These are phyloP conservation scores for Mesembrinibis cayennensis DNA, from an alignment of 2,113 vertebrate genomes.

Conservation along the genomic window DNA sequence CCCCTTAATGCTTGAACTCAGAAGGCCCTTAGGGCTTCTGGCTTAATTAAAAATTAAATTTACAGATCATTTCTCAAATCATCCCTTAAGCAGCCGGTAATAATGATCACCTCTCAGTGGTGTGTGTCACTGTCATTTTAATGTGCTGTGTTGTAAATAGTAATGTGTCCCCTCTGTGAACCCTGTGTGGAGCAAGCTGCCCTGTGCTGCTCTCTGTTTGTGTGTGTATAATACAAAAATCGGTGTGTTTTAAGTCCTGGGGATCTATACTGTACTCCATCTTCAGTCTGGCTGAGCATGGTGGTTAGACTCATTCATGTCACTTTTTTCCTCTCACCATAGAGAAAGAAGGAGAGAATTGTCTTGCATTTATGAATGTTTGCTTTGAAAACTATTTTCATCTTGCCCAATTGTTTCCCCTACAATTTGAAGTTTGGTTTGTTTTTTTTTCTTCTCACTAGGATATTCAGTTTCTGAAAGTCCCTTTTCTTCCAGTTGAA, in stretches of 20 bases:
- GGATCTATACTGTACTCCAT: neutral
- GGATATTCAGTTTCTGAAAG: neutral
- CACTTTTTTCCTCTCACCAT: neutral
- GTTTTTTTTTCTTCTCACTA: neutral
- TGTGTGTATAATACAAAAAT: neutral
- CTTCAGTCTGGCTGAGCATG: neutral
- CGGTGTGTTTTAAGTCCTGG: neutral
- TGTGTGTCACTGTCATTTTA: conserved; percentile 47
- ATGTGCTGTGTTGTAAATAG: conserved; percentile 23
- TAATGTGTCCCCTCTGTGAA: conserved; percentile 2
- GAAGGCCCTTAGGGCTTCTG: conserved; percentile 53
- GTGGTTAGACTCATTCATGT: neutral
- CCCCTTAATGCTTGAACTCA: conserved; percentile 54
- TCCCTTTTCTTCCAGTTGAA: neutral
- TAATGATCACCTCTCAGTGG: conserved; percentile 52
- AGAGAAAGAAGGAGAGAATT: neutral
- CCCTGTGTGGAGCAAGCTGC: neutral
- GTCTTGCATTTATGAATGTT: neutral
- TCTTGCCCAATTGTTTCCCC: neutral
- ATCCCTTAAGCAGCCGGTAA: conserved; percentile 68
- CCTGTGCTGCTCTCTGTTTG: neutral
- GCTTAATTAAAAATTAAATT: conserved; percentile 78
- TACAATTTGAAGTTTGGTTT: neutral
- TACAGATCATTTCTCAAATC: conserved; percentile 72
- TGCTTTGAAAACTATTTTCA: neutral